Base-by-base conservation (phyloP, 2,888 invertebrate species). In the Nomada lathburiana region DNA sequence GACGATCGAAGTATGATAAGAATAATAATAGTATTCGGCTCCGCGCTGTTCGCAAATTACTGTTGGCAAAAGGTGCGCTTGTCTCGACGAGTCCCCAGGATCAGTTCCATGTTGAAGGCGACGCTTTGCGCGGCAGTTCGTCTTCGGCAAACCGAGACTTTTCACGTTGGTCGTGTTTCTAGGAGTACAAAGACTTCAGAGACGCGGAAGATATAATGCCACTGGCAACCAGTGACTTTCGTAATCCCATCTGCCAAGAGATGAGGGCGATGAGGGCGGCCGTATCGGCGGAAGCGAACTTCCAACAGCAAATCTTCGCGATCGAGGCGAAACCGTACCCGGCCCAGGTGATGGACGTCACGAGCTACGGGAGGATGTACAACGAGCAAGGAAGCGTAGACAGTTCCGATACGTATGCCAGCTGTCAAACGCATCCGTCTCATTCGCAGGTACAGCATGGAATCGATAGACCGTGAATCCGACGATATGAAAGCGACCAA, bases 381-480 rank as follows among this genome's bases (percentile, higher is more conserved):
- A 93, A 92, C 89, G 94, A 94, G 80, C 93, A 94, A 62, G 94
- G 94, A 57, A 94, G 94, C 93, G 94, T 95, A 78, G 95, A 95
- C 95, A 97, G 98, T 95, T 97, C 98, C 92, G 98, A 98, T 94
- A 98, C 98, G 89, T 99, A 98, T 95, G 98, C 98, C 94, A 98
- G 98, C 95, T 98, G 98, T 95, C 97, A 98, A 95, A 98, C 98
- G 92, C 98, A 98, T 95, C 98, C 98, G 92, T 98, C 97, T 95
- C 96, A 97, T 94, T 98, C 98, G 91, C 97, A 97, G 95, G 91
- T 90, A 84, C 16, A 63, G 62, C 52, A 57, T 42, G 50, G 47
- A 71, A 76, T 74, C 68, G 55, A 78, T 67, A 36, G 52, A 16
- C 20, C n/a, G 44, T 53, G 16, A 16, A 47, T 47, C 47, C 18